Conservation (phyloP, 1,140 invertebrate species). For the Drosophila parvula region DNA sequence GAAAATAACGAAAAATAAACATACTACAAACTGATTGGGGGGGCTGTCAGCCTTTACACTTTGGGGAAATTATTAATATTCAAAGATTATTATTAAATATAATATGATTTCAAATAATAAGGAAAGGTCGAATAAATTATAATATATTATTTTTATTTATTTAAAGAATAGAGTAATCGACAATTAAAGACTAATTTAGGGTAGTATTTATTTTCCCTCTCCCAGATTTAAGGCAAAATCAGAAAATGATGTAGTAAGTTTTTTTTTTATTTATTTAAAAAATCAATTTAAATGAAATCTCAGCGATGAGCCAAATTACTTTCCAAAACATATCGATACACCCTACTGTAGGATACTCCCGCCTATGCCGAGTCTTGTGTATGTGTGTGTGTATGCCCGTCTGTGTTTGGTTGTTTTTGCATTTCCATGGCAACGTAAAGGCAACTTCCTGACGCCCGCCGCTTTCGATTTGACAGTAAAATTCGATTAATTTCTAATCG, state of each 20-base stretch:
- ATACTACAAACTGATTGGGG: too few species aligned
- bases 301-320: background rate
- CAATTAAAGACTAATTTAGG: too few species aligned
- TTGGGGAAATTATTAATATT: background rate
- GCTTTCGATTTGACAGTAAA: slow-evolving; percentile 80
- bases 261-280: background rate
- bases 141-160: background rate
- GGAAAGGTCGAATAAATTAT: too few species aligned
- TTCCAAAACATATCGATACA: background rate
- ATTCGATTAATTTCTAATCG: slow-evolving; percentile 83
- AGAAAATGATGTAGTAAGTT: too few species aligned
- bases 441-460: slow-evolving; percentile 53
- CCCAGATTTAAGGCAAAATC: too few species aligned
- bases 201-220: too few species aligned
- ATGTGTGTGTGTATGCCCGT: slow-evolving; percentile 17
- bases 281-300: background rate
- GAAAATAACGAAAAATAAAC: background rate
- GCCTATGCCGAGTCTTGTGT: slow-evolving; percentile 30
- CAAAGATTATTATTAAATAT: background rate
- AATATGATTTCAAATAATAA: background rate
- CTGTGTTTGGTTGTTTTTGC: slow-evolving; percentile 68
- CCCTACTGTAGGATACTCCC: slow-evolving; percentile 25
- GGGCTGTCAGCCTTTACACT: background rate
- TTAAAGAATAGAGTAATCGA: too few species aligned
- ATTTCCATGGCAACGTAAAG: slow-evolving; percentile 76